A percentile compares a stretch with the other conserved stretches of the same genome.
phyloP scores from a whole-genome alignment of 2,113 vertebrate genomes.

The Ciconia maguari region DNA sequence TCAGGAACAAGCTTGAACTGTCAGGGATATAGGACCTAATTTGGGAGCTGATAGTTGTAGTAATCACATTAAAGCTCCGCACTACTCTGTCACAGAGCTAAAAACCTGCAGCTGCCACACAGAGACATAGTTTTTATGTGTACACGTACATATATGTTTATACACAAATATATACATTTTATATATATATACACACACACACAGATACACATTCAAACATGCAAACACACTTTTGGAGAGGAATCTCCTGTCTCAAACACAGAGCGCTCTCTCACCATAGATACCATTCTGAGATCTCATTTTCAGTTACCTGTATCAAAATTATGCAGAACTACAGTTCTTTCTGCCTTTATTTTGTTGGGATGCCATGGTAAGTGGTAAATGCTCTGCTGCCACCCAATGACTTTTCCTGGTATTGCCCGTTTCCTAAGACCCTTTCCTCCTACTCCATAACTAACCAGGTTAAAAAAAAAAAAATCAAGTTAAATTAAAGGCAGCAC shows the following conservation, averaged over 20 bases:
- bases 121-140: not conserved
- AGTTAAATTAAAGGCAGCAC: not conserved
- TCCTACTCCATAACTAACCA: not conserved
- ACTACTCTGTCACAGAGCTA: not conserved
- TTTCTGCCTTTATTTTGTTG: not conserved
- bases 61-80: not conserved
- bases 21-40: not conserved
- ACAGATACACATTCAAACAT: rapidly evolving
- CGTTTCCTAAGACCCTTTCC: not conserved
- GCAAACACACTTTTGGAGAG: not conserved
- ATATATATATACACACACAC: rapidly evolving
- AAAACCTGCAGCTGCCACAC: not conserved
- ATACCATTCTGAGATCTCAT: not conserved
- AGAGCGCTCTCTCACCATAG: not conserved
- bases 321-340: not conserved
- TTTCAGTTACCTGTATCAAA: not conserved
- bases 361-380: not conserved
- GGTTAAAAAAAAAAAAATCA: not conserved
- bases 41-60: not conserved
- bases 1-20: not conserved
- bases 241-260: not conserved
- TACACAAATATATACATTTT: not conserved
- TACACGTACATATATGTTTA: not conserved
- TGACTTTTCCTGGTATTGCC: not conserved
- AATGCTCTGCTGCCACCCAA: constrained; percentile 72